A percentile compares a stretch with the other conserved stretches of the same genome.
These are phyloP conservation scores for Heliothis subflexa DNA, from an alignment of 1,140 invertebrate species.

Conservation along the genomic window DNA sequence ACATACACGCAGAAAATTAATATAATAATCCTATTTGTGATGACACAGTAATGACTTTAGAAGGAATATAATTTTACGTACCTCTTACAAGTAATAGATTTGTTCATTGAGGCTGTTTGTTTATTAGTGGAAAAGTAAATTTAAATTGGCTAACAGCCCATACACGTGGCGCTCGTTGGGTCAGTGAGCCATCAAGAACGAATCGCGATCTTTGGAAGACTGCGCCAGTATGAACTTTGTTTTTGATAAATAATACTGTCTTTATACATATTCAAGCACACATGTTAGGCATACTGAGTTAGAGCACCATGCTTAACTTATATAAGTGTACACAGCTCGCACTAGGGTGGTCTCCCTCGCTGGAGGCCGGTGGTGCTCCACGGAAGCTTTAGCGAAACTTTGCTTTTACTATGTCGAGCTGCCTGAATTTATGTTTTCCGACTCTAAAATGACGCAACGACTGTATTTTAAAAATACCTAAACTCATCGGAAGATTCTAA, in stretches of 20 bases:
- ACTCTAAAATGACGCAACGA: constrained; percentile 52
- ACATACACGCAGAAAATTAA: constrained; percentile 17
- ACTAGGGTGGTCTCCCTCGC: constrained; percentile 1
- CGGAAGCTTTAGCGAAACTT: constrained; percentile 18
- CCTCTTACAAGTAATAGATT: constrained; percentile 37
- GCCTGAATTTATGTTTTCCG: constrained; percentile 50
- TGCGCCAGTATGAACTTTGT: constrained; percentile 73
- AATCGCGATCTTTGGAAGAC: constrained; percentile 78
- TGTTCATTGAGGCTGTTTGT: constrained; percentile 31
- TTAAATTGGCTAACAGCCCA: constrained; percentile 31
- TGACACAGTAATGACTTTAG: constrained; percentile 39
- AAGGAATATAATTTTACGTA: constrained; percentile 35
- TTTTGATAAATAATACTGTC: constrained; percentile 80
- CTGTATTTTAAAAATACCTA: constrained; percentile 84
- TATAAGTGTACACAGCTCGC: constrained; percentile 51
- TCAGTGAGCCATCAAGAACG: constrained; percentile 37
- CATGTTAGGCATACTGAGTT: constrained; percentile 71
- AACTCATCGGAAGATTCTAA: constrained; percentile 79
- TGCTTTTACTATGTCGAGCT: constrained; percentile 45
- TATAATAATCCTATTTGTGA: constrained; percentile 54
- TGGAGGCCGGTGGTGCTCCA: neutral
- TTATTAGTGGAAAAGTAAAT: constrained; percentile 20
- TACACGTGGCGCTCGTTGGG: constrained; percentile 36
- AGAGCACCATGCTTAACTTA: constrained; percentile 83
- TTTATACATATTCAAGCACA: constrained; percentile 41